Percentiles rank a stretch among this genome's conserved stretches.
phyloP scores from a whole-genome alignment of 2,113 vertebrate genomes.

The Circaetus gallicus region DNA sequence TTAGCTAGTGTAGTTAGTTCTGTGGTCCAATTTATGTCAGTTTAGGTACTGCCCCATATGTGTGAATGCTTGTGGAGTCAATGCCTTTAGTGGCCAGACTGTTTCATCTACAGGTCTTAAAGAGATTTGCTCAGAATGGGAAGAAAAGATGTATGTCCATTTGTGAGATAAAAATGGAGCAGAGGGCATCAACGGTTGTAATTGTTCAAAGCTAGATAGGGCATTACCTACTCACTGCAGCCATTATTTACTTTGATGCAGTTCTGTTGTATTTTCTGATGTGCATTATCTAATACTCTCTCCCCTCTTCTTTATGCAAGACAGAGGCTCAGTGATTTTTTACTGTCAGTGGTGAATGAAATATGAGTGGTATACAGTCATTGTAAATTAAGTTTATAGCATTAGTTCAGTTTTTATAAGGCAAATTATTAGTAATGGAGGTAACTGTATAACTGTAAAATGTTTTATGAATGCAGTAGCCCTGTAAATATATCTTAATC shows the following conservation, averaged over 20 bases:
- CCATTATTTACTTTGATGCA: not conserved
- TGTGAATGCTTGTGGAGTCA: not conserved
- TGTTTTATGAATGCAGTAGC: constrained; percentile 4
- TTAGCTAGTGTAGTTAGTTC: not conserved
- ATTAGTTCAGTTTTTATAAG: constrained; percentile 43
- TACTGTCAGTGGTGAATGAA: constrained; percentile 9
- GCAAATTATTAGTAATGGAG: constrained; percentile 31
- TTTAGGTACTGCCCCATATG: not conserved
- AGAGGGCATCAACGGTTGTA: not conserved
- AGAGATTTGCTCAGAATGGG: not conserved
- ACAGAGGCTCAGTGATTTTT: not conserved
- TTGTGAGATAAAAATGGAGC: not conserved
- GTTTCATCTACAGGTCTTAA: not conserved
- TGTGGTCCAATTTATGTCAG: not conserved
- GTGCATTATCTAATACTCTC: not conserved
- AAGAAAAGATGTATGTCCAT: not conserved
- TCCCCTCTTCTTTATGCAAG: not conserved
- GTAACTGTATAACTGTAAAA: constrained; percentile 16
- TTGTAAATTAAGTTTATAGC: constrained; percentile 50
- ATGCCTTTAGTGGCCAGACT: not conserved
- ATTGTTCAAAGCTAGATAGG: not conserved
- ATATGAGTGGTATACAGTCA: not conserved
- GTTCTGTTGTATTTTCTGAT: not conserved
- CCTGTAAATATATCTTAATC: constrained; percentile 21
- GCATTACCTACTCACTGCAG: not conserved